Base-by-base conservation (phyloP, 2,888 invertebrate genomes). In the Nudaria mundana region DNA sequence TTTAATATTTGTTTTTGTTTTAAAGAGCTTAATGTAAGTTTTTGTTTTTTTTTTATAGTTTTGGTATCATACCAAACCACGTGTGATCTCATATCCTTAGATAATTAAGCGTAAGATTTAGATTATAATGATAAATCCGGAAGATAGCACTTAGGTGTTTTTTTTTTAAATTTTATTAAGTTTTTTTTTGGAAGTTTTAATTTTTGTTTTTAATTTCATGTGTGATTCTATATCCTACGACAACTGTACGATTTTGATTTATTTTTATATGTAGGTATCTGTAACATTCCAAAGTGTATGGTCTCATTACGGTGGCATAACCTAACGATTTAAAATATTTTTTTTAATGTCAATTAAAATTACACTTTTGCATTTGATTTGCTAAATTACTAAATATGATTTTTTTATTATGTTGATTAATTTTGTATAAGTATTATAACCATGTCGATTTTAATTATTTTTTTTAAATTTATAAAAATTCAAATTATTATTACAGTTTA, bases 1-100 rank as follows among this genome's bases (percentile, higher is more conserved):
- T 35, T 40, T 30, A 20, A 18, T 35, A 34, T 20, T 41, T 33
- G 23, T 33, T 36, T 32, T 29, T 33, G 15, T 24, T 30, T 30
- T 16, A 8, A 30, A 30, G 23, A 30, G 16, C 34, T 34, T 26
- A 16, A 10, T 26, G 15, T 34, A 16, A 26, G 10, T 26, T 25
- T 34, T 34, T 30, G 11, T 18, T 31, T 20, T 20, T 31, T 31
- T 20, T 31, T 31, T 20, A 22, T 31, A 20, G 22, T 31, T 33
- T 12, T 15, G 14, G 14, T 33, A 34, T 24, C 10, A 24, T 25
- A 26, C 34, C 26, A 26, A 18, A 18, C 11, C 26, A 34, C 10
- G 13, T 34, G 10, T 34, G 25, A 34, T n/a, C n/a, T 26, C 26
- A 15, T 8, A 26, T 30, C 22, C 18, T 30, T 18, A 18, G 30